Evolutionary conservation across 2,113 vertebrate species (phyloP).

Genomic region (Sylvilagus bachmani): DNA sequence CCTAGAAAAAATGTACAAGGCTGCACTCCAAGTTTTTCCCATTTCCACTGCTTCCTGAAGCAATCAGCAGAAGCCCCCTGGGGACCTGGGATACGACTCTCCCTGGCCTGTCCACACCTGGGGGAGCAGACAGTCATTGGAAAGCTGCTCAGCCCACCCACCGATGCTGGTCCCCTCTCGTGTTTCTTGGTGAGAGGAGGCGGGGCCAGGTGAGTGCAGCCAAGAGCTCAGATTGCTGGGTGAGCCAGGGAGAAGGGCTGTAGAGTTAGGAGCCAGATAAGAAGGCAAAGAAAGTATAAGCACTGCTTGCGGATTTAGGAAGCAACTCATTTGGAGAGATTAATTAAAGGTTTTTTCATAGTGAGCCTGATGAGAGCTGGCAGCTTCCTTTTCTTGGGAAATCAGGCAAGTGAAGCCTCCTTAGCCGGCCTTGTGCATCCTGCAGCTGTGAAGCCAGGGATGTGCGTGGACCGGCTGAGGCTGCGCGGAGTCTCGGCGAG

Average conservation of each 20-base stretch:
- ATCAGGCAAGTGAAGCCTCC: neutral
- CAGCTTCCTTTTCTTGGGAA: slow-evolving; percentile 39
- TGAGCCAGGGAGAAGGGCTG: neutral
- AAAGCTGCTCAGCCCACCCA: neutral
- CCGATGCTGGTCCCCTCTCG: neutral
- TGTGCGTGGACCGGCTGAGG: accelerated
- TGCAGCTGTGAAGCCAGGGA: neutral
- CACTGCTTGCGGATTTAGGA: slow-evolving; percentile 7
- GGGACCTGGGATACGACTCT: neutral
- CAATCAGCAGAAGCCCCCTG: neutral
- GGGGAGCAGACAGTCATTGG: neutral
- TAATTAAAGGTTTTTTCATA: slow-evolving; percentile 25
- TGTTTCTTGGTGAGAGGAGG: neutral
- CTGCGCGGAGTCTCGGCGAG: neutral
- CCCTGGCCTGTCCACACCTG: neutral
- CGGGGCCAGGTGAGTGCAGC: neutral
- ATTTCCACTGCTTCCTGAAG: neutral
- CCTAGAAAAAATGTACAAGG: neutral
- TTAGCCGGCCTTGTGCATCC: neutral
- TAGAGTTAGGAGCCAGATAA: neutral
- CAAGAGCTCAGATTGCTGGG: neutral
- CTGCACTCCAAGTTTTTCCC: neutral
- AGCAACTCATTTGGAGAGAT: slow-evolving; percentile 55
- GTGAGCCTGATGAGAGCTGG: slow-evolving; percentile 18
- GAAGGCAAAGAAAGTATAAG: neutral